phyloP scores from a whole-genome alignment of 1,140 invertebrate species.

The Meloidogyne chitwoodi region DNA sequence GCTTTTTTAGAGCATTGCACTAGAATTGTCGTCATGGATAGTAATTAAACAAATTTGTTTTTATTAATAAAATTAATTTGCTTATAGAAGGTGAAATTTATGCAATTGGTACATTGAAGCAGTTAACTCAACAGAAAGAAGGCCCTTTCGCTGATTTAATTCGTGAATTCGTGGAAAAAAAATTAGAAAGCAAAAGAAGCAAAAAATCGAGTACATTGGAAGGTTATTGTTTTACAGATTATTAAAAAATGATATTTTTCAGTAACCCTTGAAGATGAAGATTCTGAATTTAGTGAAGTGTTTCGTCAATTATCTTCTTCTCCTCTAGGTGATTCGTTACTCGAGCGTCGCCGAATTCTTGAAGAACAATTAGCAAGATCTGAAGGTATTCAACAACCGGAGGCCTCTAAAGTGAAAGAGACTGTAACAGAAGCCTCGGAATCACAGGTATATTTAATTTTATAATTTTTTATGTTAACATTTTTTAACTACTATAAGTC shows the following conservation, averaged over 20 bases:
- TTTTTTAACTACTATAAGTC: too few species aligned
- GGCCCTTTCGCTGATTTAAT: slow-evolving; percentile 35
- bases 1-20: slow-evolving; percentile 33
- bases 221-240: background rate
- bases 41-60: background rate
- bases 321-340: slow-evolving; percentile 25
- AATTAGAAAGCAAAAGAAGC: slow-evolving; percentile 20
- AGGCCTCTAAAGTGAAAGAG: background rate
- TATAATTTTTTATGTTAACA: too few species aligned
- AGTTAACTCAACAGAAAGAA: slow-evolving; percentile 26
- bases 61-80: background rate
- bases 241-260: background rate
- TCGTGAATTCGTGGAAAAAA: slow-evolving; percentile 24
- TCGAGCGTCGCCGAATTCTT: slow-evolving; percentile 17
- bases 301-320: slow-evolving; percentile 9
- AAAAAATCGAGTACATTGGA: background rate
- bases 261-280: background rate
- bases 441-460: background rate
- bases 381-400: background rate
- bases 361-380: background rate
- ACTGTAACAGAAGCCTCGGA: background rate
- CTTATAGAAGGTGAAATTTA: slow-evolving; percentile 36
- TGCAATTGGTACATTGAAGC: slow-evolving; percentile 29
- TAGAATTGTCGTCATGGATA: slow-evolving; percentile 33
- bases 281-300: slow-evolving; percentile 2